phyloP scores from a whole-genome alignment of 2,113 vertebrate genomes.

The Cololabis saira region DNA sequence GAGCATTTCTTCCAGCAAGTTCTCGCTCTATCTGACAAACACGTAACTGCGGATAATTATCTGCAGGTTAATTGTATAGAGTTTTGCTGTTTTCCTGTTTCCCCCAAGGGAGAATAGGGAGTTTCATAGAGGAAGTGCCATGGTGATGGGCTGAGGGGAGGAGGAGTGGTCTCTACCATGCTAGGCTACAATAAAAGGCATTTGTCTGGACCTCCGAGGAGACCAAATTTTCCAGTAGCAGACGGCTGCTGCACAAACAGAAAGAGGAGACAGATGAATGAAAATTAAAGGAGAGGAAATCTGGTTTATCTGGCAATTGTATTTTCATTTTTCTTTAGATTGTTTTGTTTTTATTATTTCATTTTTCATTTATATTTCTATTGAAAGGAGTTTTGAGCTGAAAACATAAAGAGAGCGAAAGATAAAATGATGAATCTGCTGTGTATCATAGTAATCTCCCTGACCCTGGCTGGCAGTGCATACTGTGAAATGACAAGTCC shows the following conservation, averaged over 20 bases:
- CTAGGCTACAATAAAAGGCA: constrained; percentile 82
- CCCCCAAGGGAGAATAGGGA: constrained; percentile 34
- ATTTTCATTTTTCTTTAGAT: constrained; percentile 4
- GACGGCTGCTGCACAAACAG: constrained; percentile 62
- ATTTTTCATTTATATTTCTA: constrained; percentile 63
- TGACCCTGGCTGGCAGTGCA: constrained; percentile 87
- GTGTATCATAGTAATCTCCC: constrained; percentile 86
- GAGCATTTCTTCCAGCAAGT: neutral
- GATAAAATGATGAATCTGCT: constrained; percentile 88
- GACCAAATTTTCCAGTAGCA: constrained; percentile 79
- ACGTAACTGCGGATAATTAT: constrained; percentile 15
- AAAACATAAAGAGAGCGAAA: constrained; percentile 54
- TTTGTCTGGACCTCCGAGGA: constrained; percentile 75
- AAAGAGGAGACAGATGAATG: constrained; percentile 26
- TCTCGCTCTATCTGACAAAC: neutral
- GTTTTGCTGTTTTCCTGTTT: constrained; percentile 10
- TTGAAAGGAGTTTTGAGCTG: constrained; percentile 78
- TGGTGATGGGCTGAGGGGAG: constrained; percentile 76
- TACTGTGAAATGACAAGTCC: constrained; percentile 69
- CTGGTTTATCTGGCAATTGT: neutral
- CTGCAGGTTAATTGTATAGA: constrained; percentile 26
- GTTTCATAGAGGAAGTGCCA: constrained; percentile 58
- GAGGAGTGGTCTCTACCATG: constrained; percentile 79
- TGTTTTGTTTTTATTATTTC: constrained; percentile 1
- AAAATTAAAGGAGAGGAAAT: constrained; percentile 24